These are phyloP conservation scores for Xanthorhoe spadicearia DNA, from an alignment of 2,888 invertebrate species.

Conservation along the genomic window DNA sequence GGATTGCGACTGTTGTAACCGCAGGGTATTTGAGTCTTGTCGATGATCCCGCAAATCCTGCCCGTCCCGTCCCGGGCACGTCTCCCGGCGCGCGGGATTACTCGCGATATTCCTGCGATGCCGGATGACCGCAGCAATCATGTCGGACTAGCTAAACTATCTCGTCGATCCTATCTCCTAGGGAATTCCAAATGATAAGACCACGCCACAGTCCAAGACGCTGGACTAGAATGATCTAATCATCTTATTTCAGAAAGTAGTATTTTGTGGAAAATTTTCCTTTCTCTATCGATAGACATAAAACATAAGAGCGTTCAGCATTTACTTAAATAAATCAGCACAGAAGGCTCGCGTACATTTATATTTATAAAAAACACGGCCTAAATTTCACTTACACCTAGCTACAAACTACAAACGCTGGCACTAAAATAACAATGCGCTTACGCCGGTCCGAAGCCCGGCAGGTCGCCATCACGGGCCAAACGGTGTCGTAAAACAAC, in stretches of 20 bases:
- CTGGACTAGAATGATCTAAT: conserved; percentile 8
- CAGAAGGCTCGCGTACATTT: conserved; percentile 11
- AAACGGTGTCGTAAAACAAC: conserved; percentile 80
- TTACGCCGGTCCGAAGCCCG: conserved; percentile 58
- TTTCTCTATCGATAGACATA: conserved; percentile 11
- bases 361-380: conserved; percentile 30
- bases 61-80: conserved; percentile 67
- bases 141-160: conserved; percentile 51
- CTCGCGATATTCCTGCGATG: conserved; percentile 60
- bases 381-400: conserved; percentile 60
- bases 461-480: conserved; percentile 71
- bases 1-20: conserved; percentile 58
- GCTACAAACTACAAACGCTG: conserved; percentile 63
- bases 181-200: conserved; percentile 40
- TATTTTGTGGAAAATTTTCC: conserved; percentile 1
- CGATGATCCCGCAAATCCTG: conserved; percentile 77
- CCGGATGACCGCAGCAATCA: conserved; percentile 64
- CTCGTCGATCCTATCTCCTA: conserved; percentile 38
- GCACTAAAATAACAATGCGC: conserved; percentile 72
- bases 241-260: conserved; percentile 8
- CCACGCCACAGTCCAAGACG: conserved; percentile 8
- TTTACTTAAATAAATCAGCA: conserved; percentile 21
- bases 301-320: conserved; percentile 19
- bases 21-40: conserved; percentile 66
- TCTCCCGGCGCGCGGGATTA: conserved; percentile 67